A percentile compares a stretch with the other conserved stretches of the same genome.
Evolutionary conservation across 2,113 vertebrate genomes (phyloP).

Genomic region (Motacilla alba): DNA sequence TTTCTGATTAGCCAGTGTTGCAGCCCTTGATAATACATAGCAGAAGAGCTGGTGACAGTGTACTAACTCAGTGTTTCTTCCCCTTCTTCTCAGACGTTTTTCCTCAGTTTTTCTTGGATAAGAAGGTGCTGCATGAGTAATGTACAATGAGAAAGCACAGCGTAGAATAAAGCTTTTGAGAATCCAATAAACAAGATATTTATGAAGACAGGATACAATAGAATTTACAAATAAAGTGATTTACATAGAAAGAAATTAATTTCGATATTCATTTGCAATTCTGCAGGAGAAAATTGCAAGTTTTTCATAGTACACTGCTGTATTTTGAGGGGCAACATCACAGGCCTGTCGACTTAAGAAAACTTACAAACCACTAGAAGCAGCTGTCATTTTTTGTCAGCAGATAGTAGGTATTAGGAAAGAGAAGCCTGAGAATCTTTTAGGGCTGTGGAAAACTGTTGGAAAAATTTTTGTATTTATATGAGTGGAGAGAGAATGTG

Average conservation of each 20-base stretch:
- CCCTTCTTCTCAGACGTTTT: not conserved
- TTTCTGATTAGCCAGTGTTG: not conserved
- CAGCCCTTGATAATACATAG: not conserved
- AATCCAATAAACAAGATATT: not conserved
- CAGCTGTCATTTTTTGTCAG: not conserved
- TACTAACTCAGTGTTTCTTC: not conserved
- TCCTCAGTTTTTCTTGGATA: not conserved
- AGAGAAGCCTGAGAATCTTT: not conserved
- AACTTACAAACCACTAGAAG: not conserved
- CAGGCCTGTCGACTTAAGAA: not conserved
- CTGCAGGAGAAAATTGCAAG: not conserved
- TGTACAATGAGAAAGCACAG: fast-evolving
- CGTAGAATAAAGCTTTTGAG: not conserved
- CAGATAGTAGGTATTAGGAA: not conserved
- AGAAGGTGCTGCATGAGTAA: not conserved
- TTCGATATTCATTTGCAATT: not conserved
- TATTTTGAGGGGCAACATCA: not conserved
- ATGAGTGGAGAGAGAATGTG: not conserved
- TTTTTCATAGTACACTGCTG: not conserved
- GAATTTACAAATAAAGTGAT: not conserved
- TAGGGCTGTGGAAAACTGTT: not conserved
- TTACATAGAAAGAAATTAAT: not conserved
- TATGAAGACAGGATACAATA: not conserved
- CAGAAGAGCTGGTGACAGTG: not conserved
- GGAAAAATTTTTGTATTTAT: not conserved